A percentile compares a stretch with the other conserved stretches of the same genome.
Conservation (phyloP, 2,113 vertebrate genomes). For the Leptobrachium leishanense region DNA sequence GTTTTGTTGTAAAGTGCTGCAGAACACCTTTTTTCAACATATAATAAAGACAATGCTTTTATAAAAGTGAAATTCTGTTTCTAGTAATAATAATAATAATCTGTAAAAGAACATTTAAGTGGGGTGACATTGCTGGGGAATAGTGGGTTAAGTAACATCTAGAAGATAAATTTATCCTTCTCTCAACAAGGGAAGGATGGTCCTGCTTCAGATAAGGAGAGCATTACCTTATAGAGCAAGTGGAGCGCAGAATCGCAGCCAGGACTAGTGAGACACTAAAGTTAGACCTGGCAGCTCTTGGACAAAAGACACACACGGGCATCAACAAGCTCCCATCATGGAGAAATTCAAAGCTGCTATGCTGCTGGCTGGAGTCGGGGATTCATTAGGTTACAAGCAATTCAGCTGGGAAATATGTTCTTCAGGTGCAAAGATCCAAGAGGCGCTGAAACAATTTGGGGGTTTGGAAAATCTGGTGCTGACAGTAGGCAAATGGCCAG, state of each 20-base stretch:
- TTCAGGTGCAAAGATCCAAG: constrained; percentile 77
- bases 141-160: constrained; percentile 53
- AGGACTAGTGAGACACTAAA: constrained; percentile 59
- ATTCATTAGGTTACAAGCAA: constrained; percentile 85
- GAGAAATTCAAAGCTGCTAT: constrained; percentile 91
- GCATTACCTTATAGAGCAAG: constrained; percentile 82
- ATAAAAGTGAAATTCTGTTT: no score
- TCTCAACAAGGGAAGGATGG: constrained; percentile 61
- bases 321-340: constrained; percentile 61
- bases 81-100: neutral
- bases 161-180: constrained; percentile 52
- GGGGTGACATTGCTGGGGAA: constrained; percentile 11
- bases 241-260: constrained; percentile 64
- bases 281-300: constrained; percentile 47
- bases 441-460: constrained; percentile 77
- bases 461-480: constrained; percentile 79
- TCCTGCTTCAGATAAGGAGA: constrained; percentile 66
- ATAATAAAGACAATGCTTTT: no score
- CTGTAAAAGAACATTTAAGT: neutral
- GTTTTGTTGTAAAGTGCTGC: no score
- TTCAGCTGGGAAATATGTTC: constrained; percentile 72
- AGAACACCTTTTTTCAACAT: no score
- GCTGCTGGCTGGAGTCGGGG: constrained; percentile 82
- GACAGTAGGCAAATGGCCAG: constrained; percentile 83
- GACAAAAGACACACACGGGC: constrained; percentile 21